These are phyloP conservation scores for Phyto melanocephala DNA, from an alignment of 2,888 invertebrate genomes.

Conservation along the genomic window DNA sequence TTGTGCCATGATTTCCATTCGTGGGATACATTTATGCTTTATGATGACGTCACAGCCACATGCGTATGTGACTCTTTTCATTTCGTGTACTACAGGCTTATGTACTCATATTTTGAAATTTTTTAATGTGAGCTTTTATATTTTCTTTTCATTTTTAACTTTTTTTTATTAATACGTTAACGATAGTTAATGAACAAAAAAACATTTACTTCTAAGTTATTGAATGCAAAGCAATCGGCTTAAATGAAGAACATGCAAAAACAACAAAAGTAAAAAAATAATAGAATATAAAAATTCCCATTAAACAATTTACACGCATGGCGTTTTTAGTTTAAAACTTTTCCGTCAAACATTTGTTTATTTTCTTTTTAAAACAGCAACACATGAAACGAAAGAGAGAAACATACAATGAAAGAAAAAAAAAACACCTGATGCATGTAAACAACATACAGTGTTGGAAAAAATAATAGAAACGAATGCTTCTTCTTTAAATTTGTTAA, in stretches of 20 bases:
- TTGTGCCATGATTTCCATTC: too few relatives aligned
- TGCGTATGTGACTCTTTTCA: too few relatives aligned
- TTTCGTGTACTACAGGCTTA: too few relatives aligned
- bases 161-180: constrained; percentile 58
- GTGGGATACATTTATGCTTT: too few relatives aligned
- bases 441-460: too few relatives aligned
- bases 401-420: too few relatives aligned
- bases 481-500: too few relatives aligned
- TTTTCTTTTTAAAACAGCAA: background rate
- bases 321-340: constrained; percentile 3
- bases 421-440: too few relatives aligned
- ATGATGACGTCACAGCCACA: too few relatives aligned
- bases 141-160: background rate
- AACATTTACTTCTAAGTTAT: constrained; percentile 3
- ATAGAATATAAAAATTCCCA: constrained; percentile 6
- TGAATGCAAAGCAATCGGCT: background rate
- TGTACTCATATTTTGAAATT: background rate
- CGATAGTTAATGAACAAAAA: constrained; percentile 35
- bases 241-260: constrained; percentile 20
- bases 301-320: constrained; percentile 30
- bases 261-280: background rate
- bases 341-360: constrained; percentile 34
- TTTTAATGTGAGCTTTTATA: background rate
- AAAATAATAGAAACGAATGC: too few relatives aligned
- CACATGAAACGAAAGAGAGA: too few relatives aligned